Evolutionary conservation across 2,888 invertebrate species (phyloP).

Genomic region (Leptothorax acervorum): DNA sequence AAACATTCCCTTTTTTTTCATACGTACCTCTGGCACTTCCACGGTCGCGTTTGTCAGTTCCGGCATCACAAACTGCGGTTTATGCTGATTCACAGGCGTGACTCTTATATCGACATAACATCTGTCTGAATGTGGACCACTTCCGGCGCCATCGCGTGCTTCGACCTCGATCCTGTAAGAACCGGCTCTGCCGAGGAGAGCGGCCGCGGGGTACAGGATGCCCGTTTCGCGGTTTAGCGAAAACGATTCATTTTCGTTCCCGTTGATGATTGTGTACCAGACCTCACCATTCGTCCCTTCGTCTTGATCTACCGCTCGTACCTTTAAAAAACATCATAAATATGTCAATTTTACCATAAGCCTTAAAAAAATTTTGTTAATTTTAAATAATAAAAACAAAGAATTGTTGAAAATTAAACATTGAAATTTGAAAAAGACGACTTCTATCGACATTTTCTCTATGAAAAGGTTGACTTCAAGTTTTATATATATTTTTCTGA

Average conservation of each 20-base stretch:
- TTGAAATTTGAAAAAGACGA: neutral
- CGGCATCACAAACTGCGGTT: conserved; percentile 93
- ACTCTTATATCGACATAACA: conserved; percentile 92
- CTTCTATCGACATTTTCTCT: neutral
- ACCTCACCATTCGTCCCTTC: conserved; percentile 92
- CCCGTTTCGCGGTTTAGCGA: conserved; percentile 92
- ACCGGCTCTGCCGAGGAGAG: conserved; percentile 89
- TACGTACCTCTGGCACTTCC: conserved; percentile 92
- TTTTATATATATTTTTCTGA: conserved; percentile 14
- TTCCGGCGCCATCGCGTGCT: conserved; percentile 91
- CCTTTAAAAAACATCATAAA: conserved; percentile 74
- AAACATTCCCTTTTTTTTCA: neutral
- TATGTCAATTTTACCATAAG: neutral
- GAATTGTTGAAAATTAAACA: neutral
- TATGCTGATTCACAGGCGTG: conserved; percentile 92
- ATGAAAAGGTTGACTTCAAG: neutral
- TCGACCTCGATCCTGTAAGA: conserved; percentile 89
- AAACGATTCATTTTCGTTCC: conserved; percentile 91
- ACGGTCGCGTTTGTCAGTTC: conserved; percentile 91
- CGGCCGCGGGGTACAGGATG: conserved; percentile 92
- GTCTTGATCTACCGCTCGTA: conserved; percentile 93
- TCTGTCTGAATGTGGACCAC: conserved; percentile 88
- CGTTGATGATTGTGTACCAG: conserved; percentile 90
- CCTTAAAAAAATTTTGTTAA: neutral
- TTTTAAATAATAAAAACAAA: neutral